These are phyloP conservation scores for Ceyx margarethae DNA, from an alignment of 2,113 vertebrate genomes.

Conservation along the genomic window DNA sequence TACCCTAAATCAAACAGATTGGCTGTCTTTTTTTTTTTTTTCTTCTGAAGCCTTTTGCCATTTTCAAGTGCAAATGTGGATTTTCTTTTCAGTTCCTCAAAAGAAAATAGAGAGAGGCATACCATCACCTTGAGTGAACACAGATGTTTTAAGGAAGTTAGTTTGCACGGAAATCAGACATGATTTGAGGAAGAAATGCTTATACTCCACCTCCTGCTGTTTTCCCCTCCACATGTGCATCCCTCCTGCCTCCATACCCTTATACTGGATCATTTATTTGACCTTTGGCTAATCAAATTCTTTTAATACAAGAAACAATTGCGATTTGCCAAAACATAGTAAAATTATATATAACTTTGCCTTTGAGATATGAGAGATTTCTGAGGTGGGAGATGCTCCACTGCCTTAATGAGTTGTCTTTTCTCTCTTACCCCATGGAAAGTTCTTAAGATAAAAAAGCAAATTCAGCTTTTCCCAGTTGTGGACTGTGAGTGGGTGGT, in stretches of 20 bases:
- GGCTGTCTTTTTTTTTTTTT: not conserved
- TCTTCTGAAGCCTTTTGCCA: not conserved
- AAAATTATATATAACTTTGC: not conserved
- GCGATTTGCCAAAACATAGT: not conserved
- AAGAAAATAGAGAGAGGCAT: constrained; percentile 22
- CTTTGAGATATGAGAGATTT: not conserved
- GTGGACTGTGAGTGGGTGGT: constrained; percentile 5
- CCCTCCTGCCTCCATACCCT: not conserved
- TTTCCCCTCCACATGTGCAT: constrained; percentile 9
- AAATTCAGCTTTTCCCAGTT: not conserved
- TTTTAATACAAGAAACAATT: constrained; percentile 5
- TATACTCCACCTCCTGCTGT: constrained; percentile 27
- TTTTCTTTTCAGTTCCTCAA: constrained; percentile 20
- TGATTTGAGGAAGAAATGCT: constrained; percentile 52
- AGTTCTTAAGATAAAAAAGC: not conserved
- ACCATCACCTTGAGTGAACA: constrained; percentile 56
- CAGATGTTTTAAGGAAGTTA: constrained; percentile 55
- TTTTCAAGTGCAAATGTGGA: constrained; percentile 10
- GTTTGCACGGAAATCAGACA: constrained; percentile 22
- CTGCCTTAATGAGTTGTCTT: not conserved
- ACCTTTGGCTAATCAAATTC: not conserved
- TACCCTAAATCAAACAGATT: not conserved
- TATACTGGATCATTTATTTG: not conserved
- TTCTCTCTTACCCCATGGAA: not conserved
- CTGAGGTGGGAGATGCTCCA: not conserved